Percentiles rank a stretch among this genome's conserved stretches.
Evolutionary conservation across 2,113 vertebrate genomes (phyloP).

Genomic region (Suricata suricatta): DNA sequence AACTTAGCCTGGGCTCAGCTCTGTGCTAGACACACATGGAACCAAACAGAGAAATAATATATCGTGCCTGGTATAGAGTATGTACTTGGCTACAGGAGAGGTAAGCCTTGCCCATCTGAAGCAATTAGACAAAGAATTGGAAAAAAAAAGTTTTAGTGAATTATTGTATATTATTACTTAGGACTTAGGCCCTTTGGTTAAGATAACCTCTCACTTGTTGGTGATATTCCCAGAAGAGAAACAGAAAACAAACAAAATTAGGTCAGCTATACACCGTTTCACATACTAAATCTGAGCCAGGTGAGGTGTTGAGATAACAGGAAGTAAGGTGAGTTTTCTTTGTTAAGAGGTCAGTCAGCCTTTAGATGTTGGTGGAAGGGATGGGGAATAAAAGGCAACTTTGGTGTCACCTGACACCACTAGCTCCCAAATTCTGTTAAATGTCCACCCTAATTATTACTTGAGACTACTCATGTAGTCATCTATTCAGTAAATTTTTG

Average conservation of each 20-base stretch:
- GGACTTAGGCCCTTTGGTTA: background rate
- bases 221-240: background rate
- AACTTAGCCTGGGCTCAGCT: background rate
- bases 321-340: background rate
- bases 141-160: background rate
- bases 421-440: background rate
- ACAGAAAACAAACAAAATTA: background rate
- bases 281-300: background rate
- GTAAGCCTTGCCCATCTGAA: background rate
- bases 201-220: background rate
- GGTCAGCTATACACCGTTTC: background rate
- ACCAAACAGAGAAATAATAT: background rate
- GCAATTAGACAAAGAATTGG: background rate
- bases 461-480: background rate
- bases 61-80: too few species aligned
- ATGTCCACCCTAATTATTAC: background rate
- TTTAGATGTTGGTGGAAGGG: background rate
- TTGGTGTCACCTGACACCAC: too few species aligned
- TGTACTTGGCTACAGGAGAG: background rate
- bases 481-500: background rate
- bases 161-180: background rate
- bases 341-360: background rate
- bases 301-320: background rate
- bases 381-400: background rate
- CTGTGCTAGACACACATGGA: background rate